These are phyloP conservation scores for Drosophila ironensis DNA, from an alignment of 1,140 invertebrate species.

Conservation along the genomic window DNA sequence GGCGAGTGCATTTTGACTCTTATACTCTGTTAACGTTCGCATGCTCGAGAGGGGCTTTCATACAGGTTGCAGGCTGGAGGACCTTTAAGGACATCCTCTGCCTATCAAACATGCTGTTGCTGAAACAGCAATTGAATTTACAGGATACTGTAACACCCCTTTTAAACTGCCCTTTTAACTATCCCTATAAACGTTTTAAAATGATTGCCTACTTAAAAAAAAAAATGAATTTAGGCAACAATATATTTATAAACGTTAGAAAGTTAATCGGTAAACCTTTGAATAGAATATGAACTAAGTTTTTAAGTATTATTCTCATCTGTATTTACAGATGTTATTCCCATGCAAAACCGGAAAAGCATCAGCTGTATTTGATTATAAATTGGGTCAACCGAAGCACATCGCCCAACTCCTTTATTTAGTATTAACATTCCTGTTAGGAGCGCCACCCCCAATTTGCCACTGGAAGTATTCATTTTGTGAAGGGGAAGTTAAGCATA, in stretches of 20 bases:
- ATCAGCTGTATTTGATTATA: background rate
- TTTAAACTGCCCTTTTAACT: background rate
- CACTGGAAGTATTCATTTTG: slow-evolving; percentile 62
- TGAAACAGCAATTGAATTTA: too few species aligned
- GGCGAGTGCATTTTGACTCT: slow-evolving; percentile 28
- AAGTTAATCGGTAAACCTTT: too few species aligned
- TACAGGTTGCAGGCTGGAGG: background rate
- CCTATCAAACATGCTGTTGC: background rate
- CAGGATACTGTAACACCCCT: background rate
- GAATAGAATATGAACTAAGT: too few species aligned
- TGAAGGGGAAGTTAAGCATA: slow-evolving; percentile 29
- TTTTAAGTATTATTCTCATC: too few species aligned
- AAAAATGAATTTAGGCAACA: too few species aligned
- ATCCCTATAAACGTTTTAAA: too few species aligned
- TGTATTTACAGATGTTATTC: too few species aligned
- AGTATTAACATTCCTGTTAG: background rate
- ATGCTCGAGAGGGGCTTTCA: background rate
- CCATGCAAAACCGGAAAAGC: background rate
- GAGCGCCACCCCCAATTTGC: background rate
- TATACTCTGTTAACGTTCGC: slow-evolving; percentile 20
- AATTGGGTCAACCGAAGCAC: slow-evolving; percentile 1
- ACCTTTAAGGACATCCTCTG: background rate
- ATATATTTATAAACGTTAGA: too few species aligned
- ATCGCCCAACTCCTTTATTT: background rate
- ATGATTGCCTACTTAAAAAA: too few species aligned